phyloP scores from a whole-genome alignment of 2,888 invertebrate genomes.

The Punctoribates punctum region DNA sequence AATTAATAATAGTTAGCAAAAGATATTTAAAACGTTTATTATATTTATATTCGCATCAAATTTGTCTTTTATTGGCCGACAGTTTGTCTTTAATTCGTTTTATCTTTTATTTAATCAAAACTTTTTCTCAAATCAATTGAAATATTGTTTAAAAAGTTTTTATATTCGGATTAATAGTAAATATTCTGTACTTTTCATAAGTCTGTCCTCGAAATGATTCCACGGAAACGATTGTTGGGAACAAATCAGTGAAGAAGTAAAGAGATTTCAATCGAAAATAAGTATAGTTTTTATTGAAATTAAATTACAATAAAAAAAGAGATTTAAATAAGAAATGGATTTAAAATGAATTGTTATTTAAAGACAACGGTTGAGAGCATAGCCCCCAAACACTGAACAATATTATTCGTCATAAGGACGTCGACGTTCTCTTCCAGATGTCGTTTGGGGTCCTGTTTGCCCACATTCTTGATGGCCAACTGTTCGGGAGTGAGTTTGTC shows the following conservation, averaged over 20 bases:
- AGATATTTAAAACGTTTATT: background rate
- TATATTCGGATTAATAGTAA: background rate
- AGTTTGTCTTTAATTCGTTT: background rate
- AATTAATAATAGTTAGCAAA: background rate
- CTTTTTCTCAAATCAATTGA: background rate
- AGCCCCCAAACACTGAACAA: conserved; percentile 94
- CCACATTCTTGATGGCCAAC: conserved; percentile 98
- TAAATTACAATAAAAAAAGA: background rate
- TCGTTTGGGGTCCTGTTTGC: conserved; percentile 91
- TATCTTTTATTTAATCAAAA: background rate
- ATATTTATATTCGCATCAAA: background rate
- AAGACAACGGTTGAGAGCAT: conserved; percentile 91
- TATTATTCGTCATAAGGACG: conserved; percentile 92
- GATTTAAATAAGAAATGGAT: background rate
- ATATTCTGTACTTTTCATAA: background rate
- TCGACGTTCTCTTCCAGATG: conserved; percentile 99
- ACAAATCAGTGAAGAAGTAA: background rate
- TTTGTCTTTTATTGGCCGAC: background rate
- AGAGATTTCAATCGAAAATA: too few relatives aligned
- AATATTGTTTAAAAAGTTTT: background rate
- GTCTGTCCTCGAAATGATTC: background rate
- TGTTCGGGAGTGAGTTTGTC: conserved; percentile 99
- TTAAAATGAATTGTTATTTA: conserved; percentile 61
- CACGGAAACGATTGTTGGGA: background rate
- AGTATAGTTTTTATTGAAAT: background rate